These are phyloP conservation scores for Agrochola circellaris DNA, from an alignment of 2,888 invertebrate genomes.

Conservation along the genomic window DNA sequence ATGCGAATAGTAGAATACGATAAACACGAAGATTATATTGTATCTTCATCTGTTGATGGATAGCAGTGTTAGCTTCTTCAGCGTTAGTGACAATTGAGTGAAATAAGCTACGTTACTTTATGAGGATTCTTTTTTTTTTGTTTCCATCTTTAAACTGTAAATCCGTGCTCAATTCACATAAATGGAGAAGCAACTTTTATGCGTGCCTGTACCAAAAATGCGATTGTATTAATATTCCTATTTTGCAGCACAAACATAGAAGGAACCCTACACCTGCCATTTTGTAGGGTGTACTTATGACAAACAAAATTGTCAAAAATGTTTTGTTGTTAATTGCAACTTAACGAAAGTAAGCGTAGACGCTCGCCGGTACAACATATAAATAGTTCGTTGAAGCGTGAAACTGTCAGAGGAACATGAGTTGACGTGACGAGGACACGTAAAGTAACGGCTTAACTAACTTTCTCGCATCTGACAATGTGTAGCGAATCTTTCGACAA, in stretches of 20 bases:
- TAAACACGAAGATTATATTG: conserved; percentile 13
- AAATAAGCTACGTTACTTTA: conserved; percentile 4
- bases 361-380: conserved; percentile 30
- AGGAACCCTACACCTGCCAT: neutral
- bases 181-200: neutral
- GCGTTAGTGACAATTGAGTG: conserved; percentile 1
- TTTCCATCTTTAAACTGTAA: neutral
- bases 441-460: conserved; percentile 64
- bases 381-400: conserved; percentile 59
- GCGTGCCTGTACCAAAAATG: conserved; percentile 5
- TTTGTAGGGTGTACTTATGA: neutral
- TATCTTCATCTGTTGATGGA: conserved; percentile 5
- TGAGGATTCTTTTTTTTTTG: neutral
- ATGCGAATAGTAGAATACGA: conserved; percentile 30
- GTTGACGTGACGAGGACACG: conserved; percentile 56
- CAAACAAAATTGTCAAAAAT: neutral
- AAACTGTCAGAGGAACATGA: conserved; percentile 57
- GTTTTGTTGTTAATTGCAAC: neutral
- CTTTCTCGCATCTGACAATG: conserved; percentile 62
- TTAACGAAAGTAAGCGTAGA: conserved; percentile 24
- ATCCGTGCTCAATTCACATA: neutral
- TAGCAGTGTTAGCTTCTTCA: neutral
- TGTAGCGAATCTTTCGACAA: conserved; percentile 53
- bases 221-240: neutral
- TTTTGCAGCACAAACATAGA: neutral